Conservation (phyloP, 2,113 vertebrate genomes). For the Urocolius indicus region DNA sequence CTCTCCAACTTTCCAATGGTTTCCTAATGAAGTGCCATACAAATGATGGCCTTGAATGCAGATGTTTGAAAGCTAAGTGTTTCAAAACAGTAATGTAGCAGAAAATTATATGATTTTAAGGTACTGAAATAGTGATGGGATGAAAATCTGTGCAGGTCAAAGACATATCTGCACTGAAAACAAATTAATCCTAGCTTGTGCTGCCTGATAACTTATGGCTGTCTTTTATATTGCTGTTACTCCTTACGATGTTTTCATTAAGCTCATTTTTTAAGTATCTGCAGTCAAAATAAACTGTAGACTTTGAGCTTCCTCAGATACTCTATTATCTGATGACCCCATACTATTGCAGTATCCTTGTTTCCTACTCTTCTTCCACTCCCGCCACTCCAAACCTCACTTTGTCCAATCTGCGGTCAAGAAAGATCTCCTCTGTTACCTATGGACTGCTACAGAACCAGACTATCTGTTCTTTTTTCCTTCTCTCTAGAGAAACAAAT, state of each 20-base stretch:
- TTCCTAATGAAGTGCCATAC: slow-evolving; percentile 54
- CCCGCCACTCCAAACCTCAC: too few species aligned
- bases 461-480: background rate
- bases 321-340: background rate
- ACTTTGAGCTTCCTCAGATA: background rate
- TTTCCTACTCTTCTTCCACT: background rate
- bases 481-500: background rate
- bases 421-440: background rate
- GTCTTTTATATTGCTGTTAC: background rate
- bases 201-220: background rate
- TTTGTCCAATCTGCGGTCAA: background rate
- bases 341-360: background rate
- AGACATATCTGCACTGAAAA: background rate
- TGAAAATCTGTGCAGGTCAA: background rate
- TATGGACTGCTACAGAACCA: background rate
- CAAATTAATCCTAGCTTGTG: background rate
- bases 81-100: slow-evolving; percentile 20
- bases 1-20: slow-evolving; percentile 49
- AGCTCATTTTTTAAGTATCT: background rate
- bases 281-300: background rate
- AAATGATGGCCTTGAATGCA: background rate
- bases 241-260: background rate
- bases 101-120: slow-evolving; percentile 26
- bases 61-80: background rate
- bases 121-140: background rate